Evolutionary conservation across 2,797 vertebrate genomes (phyloP).

Genomic region (Forpus xanthops): DNA sequence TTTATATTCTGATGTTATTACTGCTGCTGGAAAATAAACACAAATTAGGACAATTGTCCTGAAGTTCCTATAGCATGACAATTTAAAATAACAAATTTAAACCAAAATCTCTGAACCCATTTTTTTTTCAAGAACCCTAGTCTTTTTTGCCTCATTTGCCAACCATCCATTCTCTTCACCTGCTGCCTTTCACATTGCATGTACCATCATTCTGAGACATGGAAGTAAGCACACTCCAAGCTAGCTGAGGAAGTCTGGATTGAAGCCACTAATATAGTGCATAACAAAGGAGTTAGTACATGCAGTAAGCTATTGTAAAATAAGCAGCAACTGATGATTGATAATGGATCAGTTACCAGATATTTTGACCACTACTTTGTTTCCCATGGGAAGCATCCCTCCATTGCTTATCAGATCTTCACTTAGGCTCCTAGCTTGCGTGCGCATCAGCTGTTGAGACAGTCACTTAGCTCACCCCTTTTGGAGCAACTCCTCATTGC

Average conservation of each 20-base stretch:
- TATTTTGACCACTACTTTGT: not conserved
- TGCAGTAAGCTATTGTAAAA: not conserved
- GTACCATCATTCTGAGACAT: not conserved
- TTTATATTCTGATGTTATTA: not conserved
- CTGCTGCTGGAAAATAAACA: not conserved
- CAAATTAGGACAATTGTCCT: not conserved
- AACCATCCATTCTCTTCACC: not conserved
- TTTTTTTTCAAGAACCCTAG: not conserved
- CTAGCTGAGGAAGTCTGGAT: not conserved
- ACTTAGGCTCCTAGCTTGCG: not conserved
- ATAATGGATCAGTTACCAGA: not conserved
- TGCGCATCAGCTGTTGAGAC: accelerated
- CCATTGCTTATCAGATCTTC: not conserved
- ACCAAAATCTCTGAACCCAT: not conserved
- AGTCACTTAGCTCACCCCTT: accelerated
- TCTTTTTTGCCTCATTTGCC: not conserved
- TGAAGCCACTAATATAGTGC: not conserved
- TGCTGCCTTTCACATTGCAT: not conserved
- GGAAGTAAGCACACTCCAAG: not conserved
- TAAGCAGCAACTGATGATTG: not conserved
- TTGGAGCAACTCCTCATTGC: accelerated
- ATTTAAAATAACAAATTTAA: not conserved
- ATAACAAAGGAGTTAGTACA: not conserved
- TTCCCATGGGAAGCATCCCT: not conserved
- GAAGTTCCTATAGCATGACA: not conserved